Conservation (phyloP, 2,888 invertebrate species). For the Rutpela maculata region DNA sequence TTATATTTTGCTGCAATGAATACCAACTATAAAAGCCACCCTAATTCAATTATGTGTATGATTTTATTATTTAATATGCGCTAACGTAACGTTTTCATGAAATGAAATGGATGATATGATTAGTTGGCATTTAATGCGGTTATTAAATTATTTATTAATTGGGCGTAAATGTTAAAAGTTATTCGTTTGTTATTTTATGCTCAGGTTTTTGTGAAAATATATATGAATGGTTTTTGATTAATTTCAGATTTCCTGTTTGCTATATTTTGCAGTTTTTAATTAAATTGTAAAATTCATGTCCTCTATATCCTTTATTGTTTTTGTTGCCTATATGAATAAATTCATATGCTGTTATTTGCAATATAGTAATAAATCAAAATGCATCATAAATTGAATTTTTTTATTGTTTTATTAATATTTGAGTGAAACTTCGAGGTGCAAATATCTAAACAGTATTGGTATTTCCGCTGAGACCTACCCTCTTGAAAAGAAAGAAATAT, state of each 20-base stretch:
- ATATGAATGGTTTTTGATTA: slow-evolving; percentile 24
- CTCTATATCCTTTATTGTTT: neutral
- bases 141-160: slow-evolving; percentile 55
- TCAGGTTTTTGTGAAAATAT: slow-evolving; percentile 4
- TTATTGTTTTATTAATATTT: no score
- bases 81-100: slow-evolving; percentile 51
- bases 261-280: slow-evolving; percentile 13
- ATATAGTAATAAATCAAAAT: neutral
- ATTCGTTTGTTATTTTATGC: slow-evolving; percentile 13
- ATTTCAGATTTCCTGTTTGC: slow-evolving; percentile 5
- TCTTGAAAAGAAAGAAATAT: no score
- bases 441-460: no score
- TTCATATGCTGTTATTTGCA: neutral
- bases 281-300: slow-evolving; percentile 9
- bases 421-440: no score
- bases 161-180: slow-evolving; percentile 24
- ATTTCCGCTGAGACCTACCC: no score
- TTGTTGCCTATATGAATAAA: slow-evolving; percentile 3
- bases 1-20: slow-evolving; percentile 56
- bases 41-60: slow-evolving; percentile 67
- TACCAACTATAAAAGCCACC: slow-evolving; percentile 63
- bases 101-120: slow-evolving; percentile 51
- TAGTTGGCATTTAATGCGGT: slow-evolving; percentile 50
- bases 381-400: no score
- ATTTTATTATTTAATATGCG: slow-evolving; percentile 66